Percentiles rank a stretch among this genome's conserved stretches.
These are phyloP conservation scores for Cardiocondyla obscurior DNA, from an alignment of 1,140 invertebrate genomes.

Conservation along the genomic window DNA sequence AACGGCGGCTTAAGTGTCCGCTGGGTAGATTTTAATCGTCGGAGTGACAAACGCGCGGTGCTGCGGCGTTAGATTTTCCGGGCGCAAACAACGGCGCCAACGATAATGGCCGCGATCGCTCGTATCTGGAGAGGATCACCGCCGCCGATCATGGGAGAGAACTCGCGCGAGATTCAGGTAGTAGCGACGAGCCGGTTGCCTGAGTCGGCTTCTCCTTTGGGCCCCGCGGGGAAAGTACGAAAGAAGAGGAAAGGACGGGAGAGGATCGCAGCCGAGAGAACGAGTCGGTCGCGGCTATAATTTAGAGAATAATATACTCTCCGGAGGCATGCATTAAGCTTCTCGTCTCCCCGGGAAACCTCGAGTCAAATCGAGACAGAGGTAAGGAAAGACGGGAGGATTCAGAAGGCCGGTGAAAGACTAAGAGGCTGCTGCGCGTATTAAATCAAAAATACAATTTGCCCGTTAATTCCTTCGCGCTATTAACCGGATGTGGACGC, in stretches of 20 bases:
- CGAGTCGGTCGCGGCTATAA: slow-evolving; percentile 51
- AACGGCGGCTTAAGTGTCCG: not conserved
- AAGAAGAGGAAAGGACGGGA: not conserved
- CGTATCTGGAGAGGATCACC: slow-evolving; percentile 33
- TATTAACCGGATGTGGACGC: slow-evolving; percentile 35
- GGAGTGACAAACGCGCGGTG: not conserved
- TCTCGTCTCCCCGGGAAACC: slow-evolving; percentile 49
- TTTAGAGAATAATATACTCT: slow-evolving; percentile 58
- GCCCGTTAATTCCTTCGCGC: slow-evolving; percentile 41
- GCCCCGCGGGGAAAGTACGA: slow-evolving; percentile 3
- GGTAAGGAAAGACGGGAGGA: not conserved
- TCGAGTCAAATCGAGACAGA: not conserved
- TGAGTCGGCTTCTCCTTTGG: slow-evolving; percentile 21
- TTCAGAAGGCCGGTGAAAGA: not conserved
- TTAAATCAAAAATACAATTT: slow-evolving; percentile 57
- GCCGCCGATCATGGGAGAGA: slow-evolving; percentile 44
- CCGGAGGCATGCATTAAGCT: slow-evolving; percentile 48
- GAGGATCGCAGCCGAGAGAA: not conserved
- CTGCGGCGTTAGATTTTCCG: slow-evolving; percentile 17
- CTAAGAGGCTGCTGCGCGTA: not conserved
- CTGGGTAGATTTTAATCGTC: not conserved
- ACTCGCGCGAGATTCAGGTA: slow-evolving; percentile 48
- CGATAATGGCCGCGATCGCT: slow-evolving; percentile 33
- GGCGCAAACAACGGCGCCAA: slow-evolving; percentile 52
- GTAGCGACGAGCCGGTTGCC: slow-evolving; percentile 23